Evolutionary conservation across 1,140 invertebrate species (phyloP).

Genomic region (Drosophila micromelanica): DNA sequence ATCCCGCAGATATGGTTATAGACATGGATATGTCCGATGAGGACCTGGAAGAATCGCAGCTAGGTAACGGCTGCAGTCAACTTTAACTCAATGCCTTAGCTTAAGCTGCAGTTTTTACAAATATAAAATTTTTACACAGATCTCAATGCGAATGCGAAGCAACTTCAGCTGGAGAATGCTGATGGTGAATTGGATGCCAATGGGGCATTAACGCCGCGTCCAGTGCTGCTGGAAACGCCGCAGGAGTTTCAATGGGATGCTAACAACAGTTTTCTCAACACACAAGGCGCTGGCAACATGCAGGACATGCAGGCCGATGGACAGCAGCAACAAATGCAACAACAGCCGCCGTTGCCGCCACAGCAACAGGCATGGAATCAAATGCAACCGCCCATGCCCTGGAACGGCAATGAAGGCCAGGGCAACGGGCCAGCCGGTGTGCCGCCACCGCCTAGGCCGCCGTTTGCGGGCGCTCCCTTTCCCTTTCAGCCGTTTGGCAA

Average conservation of each 20-base stretch:
- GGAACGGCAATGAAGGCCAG: constrained; percentile 45
- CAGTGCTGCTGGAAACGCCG: constrained; percentile 74
- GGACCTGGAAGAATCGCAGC: constrained; percentile 84
- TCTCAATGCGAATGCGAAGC: constrained; percentile 39
- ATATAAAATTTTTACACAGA: constrained; percentile 49
- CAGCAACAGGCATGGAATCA: constrained; percentile 65
- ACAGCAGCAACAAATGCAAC: constrained; percentile 48
- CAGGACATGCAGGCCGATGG: constrained; percentile 55
- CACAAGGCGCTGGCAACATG: constrained; percentile 43
- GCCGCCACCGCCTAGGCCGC: constrained; percentile 69
- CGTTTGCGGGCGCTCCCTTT: constrained; percentile 51
- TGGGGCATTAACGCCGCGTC: constrained; percentile 50
- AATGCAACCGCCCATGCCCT: constrained; percentile 65
- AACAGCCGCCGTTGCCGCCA: constrained; percentile 26
- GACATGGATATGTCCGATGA: constrained; percentile 91
- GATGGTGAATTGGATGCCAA: constrained; percentile 58
- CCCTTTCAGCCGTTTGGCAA: constrained; percentile 61
- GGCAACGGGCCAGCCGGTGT: constrained; percentile 39
- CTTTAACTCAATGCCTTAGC: neutral
- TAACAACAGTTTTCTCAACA: constrained; percentile 51
- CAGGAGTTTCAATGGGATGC: constrained; percentile 74
- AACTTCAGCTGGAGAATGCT: constrained; percentile 15
- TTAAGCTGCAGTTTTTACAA: constrained; percentile 17
- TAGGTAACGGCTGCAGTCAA: constrained; percentile 56
- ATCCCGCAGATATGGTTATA: constrained; percentile 86